phyloP scores from a whole-genome alignment of 2,888 invertebrate species.

The Clusia tigrina region DNA sequence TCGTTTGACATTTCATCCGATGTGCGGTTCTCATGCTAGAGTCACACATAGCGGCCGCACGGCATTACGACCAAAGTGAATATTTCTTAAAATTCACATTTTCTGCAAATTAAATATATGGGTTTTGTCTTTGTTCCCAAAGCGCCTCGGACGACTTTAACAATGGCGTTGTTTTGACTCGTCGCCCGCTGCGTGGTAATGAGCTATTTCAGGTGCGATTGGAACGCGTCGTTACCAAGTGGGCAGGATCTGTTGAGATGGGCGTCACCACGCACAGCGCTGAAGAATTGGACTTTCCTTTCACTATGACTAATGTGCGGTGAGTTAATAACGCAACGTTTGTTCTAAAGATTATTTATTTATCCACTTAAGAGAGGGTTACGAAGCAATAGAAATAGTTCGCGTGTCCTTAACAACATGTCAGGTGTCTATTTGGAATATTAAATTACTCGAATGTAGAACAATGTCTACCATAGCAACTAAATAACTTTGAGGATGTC shows the following conservation, averaged over 20 bases:
- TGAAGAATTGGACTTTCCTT: conserved; percentile 86
- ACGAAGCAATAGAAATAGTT: too few species aligned
- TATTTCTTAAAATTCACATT: conserved; percentile 11
- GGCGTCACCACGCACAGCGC: conserved; percentile 92
- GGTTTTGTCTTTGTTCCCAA: neutral
- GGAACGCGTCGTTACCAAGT: conserved; percentile 90
- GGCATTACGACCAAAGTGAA: conserved; percentile 90
- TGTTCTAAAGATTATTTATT: neutral
- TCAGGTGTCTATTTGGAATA: neutral
- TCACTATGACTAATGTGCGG: conserved; percentile 93
- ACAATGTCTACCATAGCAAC: too few species aligned
- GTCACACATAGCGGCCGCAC: conserved; percentile 90
- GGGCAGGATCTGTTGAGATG: conserved; percentile 95
- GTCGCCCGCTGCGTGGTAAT: conserved; percentile 82
- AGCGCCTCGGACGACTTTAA: conserved; percentile 93
- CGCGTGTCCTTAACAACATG: neutral
- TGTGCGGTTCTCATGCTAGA: conserved; percentile 91
- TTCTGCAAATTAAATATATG: neutral
- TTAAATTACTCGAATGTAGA: too few species aligned
- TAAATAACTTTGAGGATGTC: too few species aligned
- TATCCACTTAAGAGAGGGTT: too few species aligned
- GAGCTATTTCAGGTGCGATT: conserved; percentile 93
- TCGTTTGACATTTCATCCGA: conserved; percentile 81
- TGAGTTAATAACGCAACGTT: conserved; percentile 56
- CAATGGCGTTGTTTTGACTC: conserved; percentile 91